phyloP scores from a whole-genome alignment of 2,797 vertebrate genomes.

The Antrozous pallidus region DNA sequence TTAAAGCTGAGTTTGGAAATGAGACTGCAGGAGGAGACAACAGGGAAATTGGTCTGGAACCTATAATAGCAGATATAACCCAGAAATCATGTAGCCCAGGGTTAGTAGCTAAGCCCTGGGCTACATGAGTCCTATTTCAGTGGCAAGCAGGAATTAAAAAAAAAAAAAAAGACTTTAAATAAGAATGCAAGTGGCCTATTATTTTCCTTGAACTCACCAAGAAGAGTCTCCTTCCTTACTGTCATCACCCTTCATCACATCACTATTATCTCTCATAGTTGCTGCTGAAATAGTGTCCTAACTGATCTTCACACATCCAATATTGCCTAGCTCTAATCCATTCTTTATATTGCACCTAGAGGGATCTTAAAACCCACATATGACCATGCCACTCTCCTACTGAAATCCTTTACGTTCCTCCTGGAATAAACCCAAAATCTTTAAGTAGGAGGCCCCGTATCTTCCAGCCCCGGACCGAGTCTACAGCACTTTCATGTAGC shows the following conservation, averaged over 20 bases:
- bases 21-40: neutral
- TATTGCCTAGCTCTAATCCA: neutral
- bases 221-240: neutral
- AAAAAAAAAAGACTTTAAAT: neutral
- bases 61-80: neutral
- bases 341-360: neutral
- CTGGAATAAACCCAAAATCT: neutral
- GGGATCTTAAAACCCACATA: slow-evolving; percentile 7
- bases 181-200: neutral
- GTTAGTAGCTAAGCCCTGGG: neutral
- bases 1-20: neutral
- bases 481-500: neutral
- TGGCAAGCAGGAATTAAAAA: neutral
- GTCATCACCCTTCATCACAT: neutral
- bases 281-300: neutral
- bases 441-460: neutral
- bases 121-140: neutral
- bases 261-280: neutral
- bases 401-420: slow-evolving; percentile 19
- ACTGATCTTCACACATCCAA: neutral
- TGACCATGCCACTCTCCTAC: neutral
- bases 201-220: neutral
- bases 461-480: neutral
- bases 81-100: neutral
- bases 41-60: neutral